Evolutionary conservation across 35 echinoderm and acorn worm genomes (phyloP), one percentile per base, ranked within the genome.

Genomic region (Holothuria glaberrima): DNA sequence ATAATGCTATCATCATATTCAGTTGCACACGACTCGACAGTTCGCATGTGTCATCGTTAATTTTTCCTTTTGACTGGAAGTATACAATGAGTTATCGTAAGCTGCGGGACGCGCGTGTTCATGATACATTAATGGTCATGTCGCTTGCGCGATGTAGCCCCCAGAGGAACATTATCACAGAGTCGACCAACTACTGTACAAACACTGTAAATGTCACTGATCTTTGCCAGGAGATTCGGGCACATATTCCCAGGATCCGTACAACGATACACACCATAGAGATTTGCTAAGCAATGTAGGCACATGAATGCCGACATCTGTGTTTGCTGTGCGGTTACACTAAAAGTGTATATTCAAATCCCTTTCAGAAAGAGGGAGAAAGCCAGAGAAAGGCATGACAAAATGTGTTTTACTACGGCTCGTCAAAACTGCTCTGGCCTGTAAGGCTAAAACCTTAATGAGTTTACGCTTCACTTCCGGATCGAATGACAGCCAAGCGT

Each of bases 1-100:
- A 78, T 78, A 48, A 78, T 78, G 74, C 74, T 78, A 78, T 78
- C 50, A 78, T 48, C 41, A 21, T 78, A 78, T 78, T 73, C 74
- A 54, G 50, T 54, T 54, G 50, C 50, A 54, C 50, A 54, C 50
- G 41, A 24, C 74, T 78, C 27, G 38, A 48, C 45, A 44, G 72
- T 20, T 76, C 36, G 46, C 74, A 48, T 78, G 74, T 52, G 74
- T 78, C 74, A 50, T 48, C 44, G 41, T 48, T 76, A n/a, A 45
- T 20, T 45, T 76, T 76, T 76, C 72, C 72, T 10, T 46, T 46
- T 54, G 50, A 54, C 50, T 54, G 5, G 3, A 54, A 54, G 50
- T 54, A 54, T 54, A 54, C 50, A 54, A 54, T 54, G 50, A 54
- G 50, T 54, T 54, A 54, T 54, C 50, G 50, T 33, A 69, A 33